Conservation (phyloP, 1,140 invertebrate species). For the Calliphora vicina region DNA sequence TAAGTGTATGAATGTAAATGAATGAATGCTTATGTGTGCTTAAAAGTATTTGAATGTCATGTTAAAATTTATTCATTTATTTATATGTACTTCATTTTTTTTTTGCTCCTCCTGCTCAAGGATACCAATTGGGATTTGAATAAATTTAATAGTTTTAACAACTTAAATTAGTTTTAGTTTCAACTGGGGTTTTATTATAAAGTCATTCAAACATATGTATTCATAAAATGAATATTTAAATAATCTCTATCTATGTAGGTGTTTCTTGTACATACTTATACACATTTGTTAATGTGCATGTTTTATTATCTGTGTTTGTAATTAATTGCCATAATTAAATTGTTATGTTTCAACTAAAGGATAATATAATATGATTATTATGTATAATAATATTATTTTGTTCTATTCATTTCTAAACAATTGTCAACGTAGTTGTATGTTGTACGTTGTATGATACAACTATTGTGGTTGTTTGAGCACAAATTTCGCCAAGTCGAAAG, state of each 20-base stretch:
- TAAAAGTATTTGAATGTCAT: background rate
- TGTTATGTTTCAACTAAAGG: slow-evolving; percentile 1
- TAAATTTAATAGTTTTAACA: background rate
- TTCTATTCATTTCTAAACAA: background rate
- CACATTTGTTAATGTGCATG: background rate
- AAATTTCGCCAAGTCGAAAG: no score
- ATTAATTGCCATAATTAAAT: slow-evolving; percentile 39
- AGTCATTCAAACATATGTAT: background rate
- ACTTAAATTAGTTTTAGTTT: background rate
- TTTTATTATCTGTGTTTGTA: slow-evolving; percentile 44
- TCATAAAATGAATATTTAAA: no score
- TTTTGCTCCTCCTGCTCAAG: background rate
- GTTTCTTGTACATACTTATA: background rate
- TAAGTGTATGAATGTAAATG: background rate
- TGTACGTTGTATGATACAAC: no score
- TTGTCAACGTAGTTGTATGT: no score
- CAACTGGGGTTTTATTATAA: background rate
- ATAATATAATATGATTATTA: background rate
- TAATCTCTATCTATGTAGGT: background rate
- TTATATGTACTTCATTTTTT: background rate
- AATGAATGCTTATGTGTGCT: background rate
- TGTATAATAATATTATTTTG: background rate
- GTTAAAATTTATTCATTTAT: background rate
- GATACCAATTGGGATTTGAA: background rate
- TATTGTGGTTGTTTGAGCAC: no score